phyloP scores from a whole-genome alignment of 1,140 invertebrate species.

The Chrysomallon squamiferum region DNA sequence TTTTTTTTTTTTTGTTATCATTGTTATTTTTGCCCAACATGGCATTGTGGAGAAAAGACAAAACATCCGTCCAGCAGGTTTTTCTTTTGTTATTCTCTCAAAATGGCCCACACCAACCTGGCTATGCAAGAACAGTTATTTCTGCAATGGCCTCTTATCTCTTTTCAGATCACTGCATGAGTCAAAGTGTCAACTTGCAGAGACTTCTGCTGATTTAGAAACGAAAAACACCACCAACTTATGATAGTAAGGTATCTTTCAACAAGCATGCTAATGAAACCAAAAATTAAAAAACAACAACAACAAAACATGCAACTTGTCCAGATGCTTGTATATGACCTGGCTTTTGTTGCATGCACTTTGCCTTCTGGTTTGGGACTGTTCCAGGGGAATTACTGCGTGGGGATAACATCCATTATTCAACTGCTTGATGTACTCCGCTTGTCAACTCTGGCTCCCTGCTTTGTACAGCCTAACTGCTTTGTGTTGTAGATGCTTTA shows the following conservation, averaged over 20 bases:
- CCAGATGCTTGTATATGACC: constrained; percentile 22
- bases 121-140: constrained; percentile 22
- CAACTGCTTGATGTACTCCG: neutral
- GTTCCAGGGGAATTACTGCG: neutral
- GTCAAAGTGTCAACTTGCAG: constrained; percentile 43
- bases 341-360: constrained; percentile 27
- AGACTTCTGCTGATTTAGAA: constrained; percentile 49
- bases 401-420: neutral
- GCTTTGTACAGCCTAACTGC: too few relatives aligned
- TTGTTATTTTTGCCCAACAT: neutral
- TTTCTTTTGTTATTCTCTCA: neutral
- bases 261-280: constrained; percentile 17
- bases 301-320: neutral
- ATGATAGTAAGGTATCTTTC: constrained; percentile 42
- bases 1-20: neutral
- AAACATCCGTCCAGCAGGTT: neutral
- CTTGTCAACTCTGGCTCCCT: too few relatives aligned
- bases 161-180: constrained; percentile 53
- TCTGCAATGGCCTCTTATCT: constrained; percentile 47
- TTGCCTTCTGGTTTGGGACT: constrained; percentile 19
- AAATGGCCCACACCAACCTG: neutral
- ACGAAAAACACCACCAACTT: constrained; percentile 47
- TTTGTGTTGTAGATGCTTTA: too few relatives aligned
- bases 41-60: neutral
- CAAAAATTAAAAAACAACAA: too few relatives aligned